These are phyloP conservation scores for Eustalomyia histrio DNA, from an alignment of 2,888 invertebrate genomes.

Conservation along the genomic window DNA sequence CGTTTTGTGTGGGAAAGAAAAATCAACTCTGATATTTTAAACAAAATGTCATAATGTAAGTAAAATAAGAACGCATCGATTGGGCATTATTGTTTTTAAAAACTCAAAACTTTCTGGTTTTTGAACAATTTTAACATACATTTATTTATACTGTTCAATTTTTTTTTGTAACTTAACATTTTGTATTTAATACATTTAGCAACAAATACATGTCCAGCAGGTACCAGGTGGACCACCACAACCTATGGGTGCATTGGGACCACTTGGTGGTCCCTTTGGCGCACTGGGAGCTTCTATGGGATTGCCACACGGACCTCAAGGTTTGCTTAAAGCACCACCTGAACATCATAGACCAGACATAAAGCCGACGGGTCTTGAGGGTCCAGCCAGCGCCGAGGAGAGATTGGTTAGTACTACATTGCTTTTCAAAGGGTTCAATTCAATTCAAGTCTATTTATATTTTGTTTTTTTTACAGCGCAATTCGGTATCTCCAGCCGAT, in stretches of 20 bases:
- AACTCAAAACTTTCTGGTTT: no score
- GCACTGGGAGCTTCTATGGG: slow-evolving; percentile 79
- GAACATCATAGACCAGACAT: slow-evolving; percentile 79
- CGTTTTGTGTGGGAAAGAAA: no score
- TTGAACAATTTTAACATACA: no score
- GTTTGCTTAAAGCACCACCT: slow-evolving; percentile 79
- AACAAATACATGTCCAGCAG: slow-evolving; percentile 94
- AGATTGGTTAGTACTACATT: slow-evolving; percentile 80
- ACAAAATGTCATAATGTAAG: no score
- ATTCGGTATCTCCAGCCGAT: slow-evolving; percentile 90
- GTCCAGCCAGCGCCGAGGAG: slow-evolving; percentile 82
- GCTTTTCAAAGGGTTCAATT: background rate
- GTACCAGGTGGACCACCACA: slow-evolving; percentile 83
- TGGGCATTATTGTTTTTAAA: no score
- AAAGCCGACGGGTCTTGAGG: slow-evolving; percentile 80
- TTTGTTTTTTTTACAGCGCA: slow-evolving; percentile 81
- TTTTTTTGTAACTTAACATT: no score
- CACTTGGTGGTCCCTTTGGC: slow-evolving; percentile 78
- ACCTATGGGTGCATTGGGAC: slow-evolving; percentile 80
- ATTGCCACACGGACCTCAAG: slow-evolving; percentile 79
- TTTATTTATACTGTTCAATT: no score
- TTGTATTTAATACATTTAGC: slow-evolving; percentile 80
- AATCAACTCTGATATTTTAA: no score
- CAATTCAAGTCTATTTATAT: background rate
- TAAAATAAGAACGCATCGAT: no score